Base-by-base conservation (phyloP, 2,113 vertebrate genomes). In the Casuarius casuarius region DNA sequence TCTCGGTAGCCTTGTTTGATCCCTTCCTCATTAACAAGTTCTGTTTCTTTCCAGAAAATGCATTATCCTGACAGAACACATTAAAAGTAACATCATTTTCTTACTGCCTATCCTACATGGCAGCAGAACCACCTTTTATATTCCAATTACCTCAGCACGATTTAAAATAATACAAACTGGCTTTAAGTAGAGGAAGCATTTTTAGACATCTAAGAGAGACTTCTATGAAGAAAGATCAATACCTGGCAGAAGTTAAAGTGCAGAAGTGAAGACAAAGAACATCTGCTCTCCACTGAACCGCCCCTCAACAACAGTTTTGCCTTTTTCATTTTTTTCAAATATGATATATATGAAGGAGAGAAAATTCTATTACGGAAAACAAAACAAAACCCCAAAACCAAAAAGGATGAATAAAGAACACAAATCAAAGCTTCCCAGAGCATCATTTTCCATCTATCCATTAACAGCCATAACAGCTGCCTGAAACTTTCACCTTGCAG, bases 141-240 rank as follows among this genome's bases (percentile, higher is more conserved):
- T 25, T 42, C 46, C 42, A 87, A 83, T 89, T 95, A 92, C 12
- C 59, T 77, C 95, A 79, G 67, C 29, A 31, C 40, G 74, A 95
- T 58, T 90, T 94, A 84, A 79, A 70, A 66, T 40, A 61, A 42
- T 22, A 83, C 44, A 85, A 67, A 80, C 7, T 15, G 14, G 20
- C 77, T 89, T 63, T 40, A 84, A 75, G 51, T 21, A 83, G 22
- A 2, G 0, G 25, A 83, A 95, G 40, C 29, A 72, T 72, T 88
- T 92, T 92, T 40, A 82, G 40, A 31, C 25, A 74, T 77, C 52
- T 67, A n/a, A 87, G 40, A 67, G 17, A 85, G 46, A 56, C 16
- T 62, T 90, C n/a, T 40, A 65, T 25, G 21, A 86, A 87, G 65
- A 19, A 21, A 86, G 35, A 86, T 80, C 73, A 87, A 73, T 73